Conservation (phyloP, 2,888 invertebrate genomes). For the Parnassius mnemosyne region DNA sequence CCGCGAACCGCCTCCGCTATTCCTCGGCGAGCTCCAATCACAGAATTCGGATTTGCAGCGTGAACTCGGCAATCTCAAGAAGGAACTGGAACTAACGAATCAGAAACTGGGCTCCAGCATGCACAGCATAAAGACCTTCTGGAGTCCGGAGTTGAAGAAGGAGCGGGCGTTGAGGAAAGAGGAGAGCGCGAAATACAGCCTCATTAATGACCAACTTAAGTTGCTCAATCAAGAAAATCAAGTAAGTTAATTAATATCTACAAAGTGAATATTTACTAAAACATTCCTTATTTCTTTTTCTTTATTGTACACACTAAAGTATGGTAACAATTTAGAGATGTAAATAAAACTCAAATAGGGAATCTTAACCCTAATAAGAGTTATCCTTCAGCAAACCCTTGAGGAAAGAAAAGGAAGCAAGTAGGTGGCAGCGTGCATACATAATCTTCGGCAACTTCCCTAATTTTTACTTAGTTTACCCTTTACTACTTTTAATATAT, state of each 20-base stretch:
- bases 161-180: slow-evolving; percentile 97
- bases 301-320: background rate
- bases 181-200: slow-evolving; percentile 97
- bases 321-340: too few species aligned
- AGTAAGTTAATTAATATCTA: slow-evolving; percentile 79
- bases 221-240: slow-evolving; percentile 97
- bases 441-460: too few species aligned
- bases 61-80: slow-evolving; percentile 93
- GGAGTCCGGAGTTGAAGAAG: slow-evolving; percentile 99
- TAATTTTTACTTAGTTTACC: too few species aligned
- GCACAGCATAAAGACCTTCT: slow-evolving; percentile 99
- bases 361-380: too few species aligned
- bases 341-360: too few species aligned
- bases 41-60: slow-evolving; percentile 97
- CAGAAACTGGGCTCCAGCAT: slow-evolving; percentile 99
- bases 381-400: too few species aligned
- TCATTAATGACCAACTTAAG: slow-evolving; percentile 97
- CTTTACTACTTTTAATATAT: too few species aligned
- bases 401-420: too few species aligned
- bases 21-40: slow-evolving; percentile 93
- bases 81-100: slow-evolving; percentile 96
- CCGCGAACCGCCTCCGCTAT: slow-evolving; percentile 82
- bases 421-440: too few species aligned
- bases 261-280: background rate
- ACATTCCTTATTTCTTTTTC: background rate